Percentiles rank a stretch among this genome's conserved stretches.
Evolutionary conservation across 2,113 vertebrate genomes (phyloP).

Genomic region (Cyanistes caeruleus): DNA sequence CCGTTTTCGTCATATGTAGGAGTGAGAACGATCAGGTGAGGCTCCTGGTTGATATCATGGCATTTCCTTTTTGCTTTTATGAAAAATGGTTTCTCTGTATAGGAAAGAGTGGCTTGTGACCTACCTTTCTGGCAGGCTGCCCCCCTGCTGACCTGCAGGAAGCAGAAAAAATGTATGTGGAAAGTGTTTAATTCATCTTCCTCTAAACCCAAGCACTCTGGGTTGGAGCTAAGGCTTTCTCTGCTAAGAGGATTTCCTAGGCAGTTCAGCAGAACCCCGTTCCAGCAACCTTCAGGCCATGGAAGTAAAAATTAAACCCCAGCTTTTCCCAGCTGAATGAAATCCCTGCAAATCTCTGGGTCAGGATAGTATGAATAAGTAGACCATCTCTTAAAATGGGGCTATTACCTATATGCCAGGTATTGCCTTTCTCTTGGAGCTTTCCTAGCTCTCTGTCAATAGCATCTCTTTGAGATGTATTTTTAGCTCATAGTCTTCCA

Average conservation of each 20-base stretch:
- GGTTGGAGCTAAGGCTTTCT: neutral
- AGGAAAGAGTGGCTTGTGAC: neutral
- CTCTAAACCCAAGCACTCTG: neutral
- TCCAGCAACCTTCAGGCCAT: neutral
- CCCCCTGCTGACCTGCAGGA: neutral
- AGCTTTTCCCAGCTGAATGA: neutral
- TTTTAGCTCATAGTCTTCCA: neutral
- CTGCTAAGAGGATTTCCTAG: conserved; percentile 1
- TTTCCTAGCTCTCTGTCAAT: neutral
- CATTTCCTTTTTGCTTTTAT: neutral
- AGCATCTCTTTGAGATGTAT: neutral
- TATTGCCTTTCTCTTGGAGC: neutral
- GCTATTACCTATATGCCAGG: neutral
- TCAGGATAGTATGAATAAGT: neutral
- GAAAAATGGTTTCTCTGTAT: neutral
- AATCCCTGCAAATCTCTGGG: neutral
- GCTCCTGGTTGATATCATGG: neutral
- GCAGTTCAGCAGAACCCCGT: neutral
- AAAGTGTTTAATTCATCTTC: neutral
- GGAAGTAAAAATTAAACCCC: neutral
- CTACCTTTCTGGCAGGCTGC: neutral
- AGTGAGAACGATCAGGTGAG: neutral
- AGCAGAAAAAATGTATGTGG: neutral
- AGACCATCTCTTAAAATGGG: neutral
- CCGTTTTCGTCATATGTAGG: neutral